Base-by-base conservation (phyloP, 2,888 invertebrate species). In the Acronicta psi region DNA sequence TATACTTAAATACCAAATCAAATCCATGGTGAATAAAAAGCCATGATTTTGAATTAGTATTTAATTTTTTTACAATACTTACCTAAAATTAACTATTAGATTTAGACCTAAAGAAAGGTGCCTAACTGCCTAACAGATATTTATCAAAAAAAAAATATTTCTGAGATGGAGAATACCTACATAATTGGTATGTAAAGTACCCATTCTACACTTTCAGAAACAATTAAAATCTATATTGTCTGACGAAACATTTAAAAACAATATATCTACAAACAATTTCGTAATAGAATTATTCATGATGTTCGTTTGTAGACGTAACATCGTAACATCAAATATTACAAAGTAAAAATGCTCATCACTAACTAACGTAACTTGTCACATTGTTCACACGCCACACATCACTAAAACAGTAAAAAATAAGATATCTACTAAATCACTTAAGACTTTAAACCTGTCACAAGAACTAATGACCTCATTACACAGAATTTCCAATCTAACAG, bases 381-480 rank as follows among this genome's bases (percentile, higher is more conserved):
- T 34, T 42, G 43, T 47, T 47, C 61, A 42, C 57, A 49, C 56
- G 63, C 25, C 47, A 36, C 23, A 16, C 52, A 69, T 38, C 45
- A 57, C 44, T 49, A 57, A 16, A 42, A 52, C 37, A 37, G 11
- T 44, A 14, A 40, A 54, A 53, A 60, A 60, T 59, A 46, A 31
- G 18, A 11, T 40, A 47, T 43, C 17, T 31, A 29, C 31, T 66
- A 34, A 61, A 57, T 57, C 47, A 66, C 14, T 55, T 44, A 62
- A 49, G 51, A 42, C 23, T 52, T 44, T 41, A 38, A 46, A 56
- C 40, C 47, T 36, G 56, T 56, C 43, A 34, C 40, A 61, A 62
- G 51, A 62, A 49, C 49, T 67, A 69, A 62, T 63, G 47, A 67
- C 57, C 63, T 49, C 41, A 62, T 57, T 62, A 57, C 41, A 52